Conservation (phyloP, 2,113 vertebrate species). For the Elgaria multicarinata region DNA sequence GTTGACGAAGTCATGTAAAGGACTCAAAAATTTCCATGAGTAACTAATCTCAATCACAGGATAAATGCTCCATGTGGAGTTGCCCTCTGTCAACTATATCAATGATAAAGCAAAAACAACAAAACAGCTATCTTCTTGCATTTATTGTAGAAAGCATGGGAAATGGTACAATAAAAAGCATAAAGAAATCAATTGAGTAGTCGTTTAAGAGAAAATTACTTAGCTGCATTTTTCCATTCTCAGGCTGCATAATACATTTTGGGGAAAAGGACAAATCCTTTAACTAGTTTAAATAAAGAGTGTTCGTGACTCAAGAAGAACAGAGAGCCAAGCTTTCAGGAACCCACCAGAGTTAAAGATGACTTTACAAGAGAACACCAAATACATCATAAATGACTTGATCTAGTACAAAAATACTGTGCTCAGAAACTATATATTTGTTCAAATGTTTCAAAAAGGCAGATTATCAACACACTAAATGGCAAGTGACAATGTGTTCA, state of each 20-base stretch:
- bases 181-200: constrained; percentile 35
- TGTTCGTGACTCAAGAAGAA: not conserved
- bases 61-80: too few relatives aligned
- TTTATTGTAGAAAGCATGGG: constrained; percentile 74
- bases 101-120: constrained; percentile 43
- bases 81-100: not conserved
- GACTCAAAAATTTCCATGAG: too few relatives aligned
- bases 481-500: constrained; percentile 65
- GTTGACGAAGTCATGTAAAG: too few relatives aligned
- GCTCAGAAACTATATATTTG: constrained; percentile 76
- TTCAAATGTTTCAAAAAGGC: constrained; percentile 74
- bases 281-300: constrained; percentile 22
- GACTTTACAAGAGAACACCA: constrained; percentile 65
- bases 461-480: constrained; percentile 72
- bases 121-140: not conserved
- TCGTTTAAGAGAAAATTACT: constrained; percentile 35
- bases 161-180: constrained; percentile 59
- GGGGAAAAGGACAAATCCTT: constrained; percentile 3
- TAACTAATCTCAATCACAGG: too few relatives aligned
- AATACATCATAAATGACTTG: constrained; percentile 70
- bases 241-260: not conserved
- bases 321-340: not conserved
- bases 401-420: constrained; percentile 80
- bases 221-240: not conserved
- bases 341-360: constrained; percentile 51